Percentiles rank a stretch among this genome's conserved stretches.
Evolutionary conservation across 2,888 invertebrate genomes (phyloP).

Genomic region (Marasmarcha lunaedactyla): DNA sequence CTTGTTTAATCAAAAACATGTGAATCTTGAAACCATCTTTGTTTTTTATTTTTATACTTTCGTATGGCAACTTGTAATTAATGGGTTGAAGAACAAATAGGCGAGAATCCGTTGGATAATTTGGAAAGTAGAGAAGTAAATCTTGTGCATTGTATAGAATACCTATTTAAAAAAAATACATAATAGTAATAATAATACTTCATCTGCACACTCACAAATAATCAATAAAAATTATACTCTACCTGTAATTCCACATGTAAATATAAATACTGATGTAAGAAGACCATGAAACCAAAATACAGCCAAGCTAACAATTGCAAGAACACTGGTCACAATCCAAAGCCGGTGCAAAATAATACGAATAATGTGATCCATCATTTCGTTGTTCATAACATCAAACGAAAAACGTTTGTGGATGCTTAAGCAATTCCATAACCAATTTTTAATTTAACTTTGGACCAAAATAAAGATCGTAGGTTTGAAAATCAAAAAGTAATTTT

Average conservation of each 20-base stretch:
- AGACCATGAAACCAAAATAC: slow-evolving; percentile 89
- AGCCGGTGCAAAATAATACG: slow-evolving; percentile 74
- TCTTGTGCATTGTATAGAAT: slow-evolving; percentile 90
- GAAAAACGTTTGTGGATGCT: no score
- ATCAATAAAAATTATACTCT: slow-evolving; percentile 17
- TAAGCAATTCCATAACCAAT: no score
- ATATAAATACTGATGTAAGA: slow-evolving; percentile 76
- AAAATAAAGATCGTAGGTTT: no score
- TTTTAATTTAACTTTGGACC: no score
- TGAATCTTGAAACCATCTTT: slow-evolving; percentile 83
- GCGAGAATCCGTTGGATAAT: slow-evolving; percentile 89
- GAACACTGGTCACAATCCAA: slow-evolving; percentile 82
- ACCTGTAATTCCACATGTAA: slow-evolving; percentile 80
- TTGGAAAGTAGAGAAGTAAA: slow-evolving; percentile 88
- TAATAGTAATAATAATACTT: slow-evolving; percentile 4
- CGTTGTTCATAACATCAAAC: no score
- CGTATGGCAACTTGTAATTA: slow-evolving; percentile 87
- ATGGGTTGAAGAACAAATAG: slow-evolving; percentile 90
- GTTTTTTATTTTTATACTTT: slow-evolving; percentile 78
- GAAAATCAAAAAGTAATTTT: no score
- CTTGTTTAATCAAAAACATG: slow-evolving; percentile 84
- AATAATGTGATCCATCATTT: slow-evolving; percentile 48
- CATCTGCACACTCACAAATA: neutral
- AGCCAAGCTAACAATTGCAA: slow-evolving; percentile 79
- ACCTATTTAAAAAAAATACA: slow-evolving; percentile 53